Percentiles rank a stretch among this genome's conserved stretches.
Evolutionary conservation across 2,113 vertebrate genomes (phyloP).

Genomic region (Coptodon rendalli): DNA sequence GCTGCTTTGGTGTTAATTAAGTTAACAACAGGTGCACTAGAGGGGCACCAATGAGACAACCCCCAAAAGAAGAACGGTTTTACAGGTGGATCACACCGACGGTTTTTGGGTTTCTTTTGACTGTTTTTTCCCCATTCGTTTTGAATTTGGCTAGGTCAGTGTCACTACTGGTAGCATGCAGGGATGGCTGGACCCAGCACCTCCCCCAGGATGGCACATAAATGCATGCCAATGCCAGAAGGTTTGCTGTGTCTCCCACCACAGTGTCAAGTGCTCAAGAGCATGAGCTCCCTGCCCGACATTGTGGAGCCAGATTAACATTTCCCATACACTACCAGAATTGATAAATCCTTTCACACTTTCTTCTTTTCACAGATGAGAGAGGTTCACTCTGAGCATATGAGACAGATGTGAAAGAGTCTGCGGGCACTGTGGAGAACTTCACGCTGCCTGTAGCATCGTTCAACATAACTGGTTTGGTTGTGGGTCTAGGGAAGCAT

Average conservation of each 20-base stretch:
- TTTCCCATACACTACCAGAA: not conserved
- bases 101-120: not conserved
- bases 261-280: not conserved
- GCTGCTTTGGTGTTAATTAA: not conserved
- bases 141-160: not conserved
- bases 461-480: not conserved
- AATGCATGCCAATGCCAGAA: not conserved
- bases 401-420: not conserved
- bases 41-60: accelerated
- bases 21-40: not conserved
- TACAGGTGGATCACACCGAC: accelerated
- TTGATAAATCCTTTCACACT: not conserved
- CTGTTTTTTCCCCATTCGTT: accelerated
- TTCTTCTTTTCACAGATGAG: not conserved
- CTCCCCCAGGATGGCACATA: not conserved
- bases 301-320: not conserved
- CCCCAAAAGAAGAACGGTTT: not conserved
- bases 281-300: not conserved
- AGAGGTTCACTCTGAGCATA: not conserved
- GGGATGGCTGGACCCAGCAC: not conserved
- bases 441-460: not conserved
- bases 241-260: not conserved
- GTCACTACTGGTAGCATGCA: not conserved
- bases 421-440: not conserved
- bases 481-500: not conserved